Base-by-base conservation (phyloP, 35 echinoderm and acorn worm genomes). In the Lytechinus variegatus region DNA sequence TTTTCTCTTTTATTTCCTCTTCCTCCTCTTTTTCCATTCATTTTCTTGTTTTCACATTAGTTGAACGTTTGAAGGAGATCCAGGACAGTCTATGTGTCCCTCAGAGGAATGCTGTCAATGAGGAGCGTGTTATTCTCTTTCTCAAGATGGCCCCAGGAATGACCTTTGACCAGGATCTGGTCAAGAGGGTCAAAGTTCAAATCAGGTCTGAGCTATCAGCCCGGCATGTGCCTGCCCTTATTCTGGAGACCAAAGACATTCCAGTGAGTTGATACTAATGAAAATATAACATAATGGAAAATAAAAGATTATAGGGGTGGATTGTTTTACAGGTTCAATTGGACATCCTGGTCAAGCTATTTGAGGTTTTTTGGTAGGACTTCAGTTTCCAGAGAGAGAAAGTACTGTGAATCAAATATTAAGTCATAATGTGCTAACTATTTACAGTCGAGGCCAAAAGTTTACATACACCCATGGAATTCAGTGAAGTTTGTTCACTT, bases 81-180 rank as follows among this genome's bases (percentile, higher is more conserved):
- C 95, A 98, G 53, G 98, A 99, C 92, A 99, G 98, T 60, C 95
- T 99, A 9, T 97, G 96, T 94, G 97, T 99, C 11, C 98, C 98
- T 86, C 98, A 99, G 86, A 91, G 97, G 53, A 99, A 98, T 87
- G 27, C 54, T 10, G 86, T 97, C 61, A 96, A 96, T 72, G 98
- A 99, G 86, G 98, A 99, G 60, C 91, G 98, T 27, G 98, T 99
- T 24, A 94, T 99, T 19, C 87, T 99, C 54, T 99, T 99, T 87
- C 94, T 98, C 9, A 96, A 98, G 93, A 97, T 99, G 98, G 94
- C 94, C 0, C 71, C 96, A 27, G 95, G 89, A 54, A 55, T 86
- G 10, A 53, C 95, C 54, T 96, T 98, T 33, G 87, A 87, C 95
- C 86, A 93, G 27, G 96, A 96, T 16, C 54, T 98, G 16, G 72